Conservation (phyloP, 2,113 vertebrate genomes). For the Oncorhynchus masou region DNA sequence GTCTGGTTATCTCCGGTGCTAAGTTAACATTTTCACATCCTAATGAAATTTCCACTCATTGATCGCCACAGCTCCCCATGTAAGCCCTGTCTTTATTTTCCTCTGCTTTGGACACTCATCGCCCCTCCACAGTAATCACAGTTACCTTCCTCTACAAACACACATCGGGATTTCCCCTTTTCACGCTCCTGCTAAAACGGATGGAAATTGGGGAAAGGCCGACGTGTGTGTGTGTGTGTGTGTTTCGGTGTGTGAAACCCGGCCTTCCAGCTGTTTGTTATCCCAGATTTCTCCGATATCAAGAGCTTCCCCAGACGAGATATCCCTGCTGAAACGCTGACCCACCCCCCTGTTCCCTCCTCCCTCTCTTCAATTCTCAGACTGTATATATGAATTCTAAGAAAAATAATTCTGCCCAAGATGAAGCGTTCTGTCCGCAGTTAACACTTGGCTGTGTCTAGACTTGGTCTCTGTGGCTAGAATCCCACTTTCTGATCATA, state of each 20-base stretch:
- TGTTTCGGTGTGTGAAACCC: not conserved
- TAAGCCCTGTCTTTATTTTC: conserved; percentile 19
- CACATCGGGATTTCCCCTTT: not conserved
- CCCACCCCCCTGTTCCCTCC: conserved; percentile 9
- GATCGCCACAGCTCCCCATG: not conserved
- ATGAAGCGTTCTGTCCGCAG: not conserved
- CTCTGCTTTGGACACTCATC: not conserved
- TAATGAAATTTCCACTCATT: conserved; percentile 42
- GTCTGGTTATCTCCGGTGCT: conserved; percentile 17
- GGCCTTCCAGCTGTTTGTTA: conserved; percentile 55
- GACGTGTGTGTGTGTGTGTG: not conserved
- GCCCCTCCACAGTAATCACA: conserved; percentile 16
- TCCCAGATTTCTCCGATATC: conserved; percentile 38
- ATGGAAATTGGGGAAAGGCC: not conserved
- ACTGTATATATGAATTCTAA: conserved; percentile 12
- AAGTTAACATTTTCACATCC: conserved; percentile 33
- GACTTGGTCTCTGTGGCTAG: not conserved
- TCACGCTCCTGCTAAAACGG: not conserved
- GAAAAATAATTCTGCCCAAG: conserved; percentile 3
- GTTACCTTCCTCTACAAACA: conserved; percentile 25
- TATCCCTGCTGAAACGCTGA: conserved; percentile 49
- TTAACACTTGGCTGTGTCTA: not conserved
- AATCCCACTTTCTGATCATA: too few species aligned
- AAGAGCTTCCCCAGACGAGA: conserved; percentile 48
- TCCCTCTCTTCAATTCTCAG: not conserved